Conservation (phyloP, 2,113 vertebrate species). For the Struthio camelus region DNA sequence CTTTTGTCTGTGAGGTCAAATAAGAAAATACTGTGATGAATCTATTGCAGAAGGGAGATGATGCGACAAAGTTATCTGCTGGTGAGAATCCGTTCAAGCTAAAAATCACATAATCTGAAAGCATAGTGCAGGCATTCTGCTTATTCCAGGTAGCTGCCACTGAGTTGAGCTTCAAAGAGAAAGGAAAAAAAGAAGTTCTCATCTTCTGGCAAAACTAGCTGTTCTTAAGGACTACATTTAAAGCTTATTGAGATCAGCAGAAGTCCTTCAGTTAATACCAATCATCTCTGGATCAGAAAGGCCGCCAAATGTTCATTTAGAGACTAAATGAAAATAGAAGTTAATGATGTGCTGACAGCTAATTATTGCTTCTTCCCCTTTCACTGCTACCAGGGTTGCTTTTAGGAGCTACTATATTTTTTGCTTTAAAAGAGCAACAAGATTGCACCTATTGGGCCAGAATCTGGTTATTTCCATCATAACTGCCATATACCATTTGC, state of each 20-base stretch:
- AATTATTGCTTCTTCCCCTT: background rate
- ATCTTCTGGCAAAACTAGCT: background rate
- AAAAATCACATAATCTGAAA: background rate
- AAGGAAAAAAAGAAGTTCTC: background rate
- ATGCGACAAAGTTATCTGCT: background rate
- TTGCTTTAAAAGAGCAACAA: background rate
- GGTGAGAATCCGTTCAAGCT: background rate
- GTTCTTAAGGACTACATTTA: background rate
- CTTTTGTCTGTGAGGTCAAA: background rate
- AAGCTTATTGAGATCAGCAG: background rate
- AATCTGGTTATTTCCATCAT: background rate
- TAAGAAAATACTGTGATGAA: background rate
- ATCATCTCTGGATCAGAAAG: background rate
- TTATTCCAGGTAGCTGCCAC: background rate
- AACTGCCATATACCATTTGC: background rate
- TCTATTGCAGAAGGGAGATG: background rate
- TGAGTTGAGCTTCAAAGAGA: background rate
- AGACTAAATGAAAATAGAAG: background rate
- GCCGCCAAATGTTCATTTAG: background rate
- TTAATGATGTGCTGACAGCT: background rate
- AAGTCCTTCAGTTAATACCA: background rate
- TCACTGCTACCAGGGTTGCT: background rate
- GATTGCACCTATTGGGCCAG: background rate
- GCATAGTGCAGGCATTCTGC: background rate
- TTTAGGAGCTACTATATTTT: background rate